Evolutionary conservation across 1,140 invertebrate species (phyloP), one percentile per base, ranked within the genome.

Genomic region (Daktulosphaira vitifoliae): DNA sequence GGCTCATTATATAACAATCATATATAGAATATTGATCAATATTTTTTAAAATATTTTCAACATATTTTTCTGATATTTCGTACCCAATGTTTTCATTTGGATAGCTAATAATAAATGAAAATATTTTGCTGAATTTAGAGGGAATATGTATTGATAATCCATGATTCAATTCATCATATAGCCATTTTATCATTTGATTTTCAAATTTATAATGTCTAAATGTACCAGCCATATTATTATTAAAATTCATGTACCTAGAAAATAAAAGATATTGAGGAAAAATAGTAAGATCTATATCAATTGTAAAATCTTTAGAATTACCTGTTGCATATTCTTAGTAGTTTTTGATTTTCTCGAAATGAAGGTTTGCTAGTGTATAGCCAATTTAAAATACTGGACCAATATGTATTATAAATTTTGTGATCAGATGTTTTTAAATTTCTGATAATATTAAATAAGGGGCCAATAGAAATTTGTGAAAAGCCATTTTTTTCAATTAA

Each of bases 301-400:
- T 51, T n/a, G 4, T 11, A 42, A 16, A n/a, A n/a, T n/a, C n/a
- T n/a, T n/a, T n/a, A n/a, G n/a, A n/a, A 11, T 29, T 33, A 62
- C 56, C 25, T 62, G 25, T 62, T 62, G 38, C 56, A 62, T 62
- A 62, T 29, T 48, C 56, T n/a, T 22, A 62, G n/a, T 33, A 62
- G 16, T 4, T 29, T 62, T 29, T 62, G 26, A 22, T 18, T 0
- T 48, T 62, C 42, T 33, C 16, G 56, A 22, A 48, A 2, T 16
- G 23, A 26, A 20, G 38, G 16, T 44, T 62, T 29, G 2, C 6
- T 39, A 48, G 56, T 23, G 15, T n/a, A 20, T 15, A 62, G 13
- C 39, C 56, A 62, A 62, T 62, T 20, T 8, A 62, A 8, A 29
- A 62, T 39, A 62, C 42, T 62, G 29, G 56, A 62, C 56, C 56